Conservation (phyloP, 2,888 invertebrate genomes). For the Drosophila phalerata region DNA sequence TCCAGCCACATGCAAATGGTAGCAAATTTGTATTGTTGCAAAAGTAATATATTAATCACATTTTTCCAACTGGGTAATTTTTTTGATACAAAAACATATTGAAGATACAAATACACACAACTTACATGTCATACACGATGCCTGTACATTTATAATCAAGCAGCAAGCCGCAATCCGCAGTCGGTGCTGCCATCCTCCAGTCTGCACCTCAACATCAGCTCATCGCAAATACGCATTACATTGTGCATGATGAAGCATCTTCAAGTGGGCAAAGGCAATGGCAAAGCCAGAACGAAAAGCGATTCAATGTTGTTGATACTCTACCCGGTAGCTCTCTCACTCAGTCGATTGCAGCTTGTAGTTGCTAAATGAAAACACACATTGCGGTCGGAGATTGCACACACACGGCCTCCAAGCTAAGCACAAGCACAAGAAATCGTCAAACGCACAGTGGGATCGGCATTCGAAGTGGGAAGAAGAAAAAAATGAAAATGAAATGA, state of each 20-base stretch:
- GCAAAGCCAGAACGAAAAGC: conserved; percentile 19
- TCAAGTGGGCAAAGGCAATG: conserved; percentile 51
- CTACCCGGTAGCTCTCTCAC: conserved; percentile 60
- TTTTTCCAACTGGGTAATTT: conserved; percentile 41
- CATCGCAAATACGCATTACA: conserved; percentile 55
- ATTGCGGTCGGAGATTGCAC: conserved; percentile 66
- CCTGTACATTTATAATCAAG: conserved; percentile 77
- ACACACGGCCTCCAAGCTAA: conserved; percentile 13
- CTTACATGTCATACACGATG: conserved; percentile 76
- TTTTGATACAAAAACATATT: not conserved
- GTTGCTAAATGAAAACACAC: conserved; percentile 80
- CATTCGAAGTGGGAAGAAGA: not conserved
- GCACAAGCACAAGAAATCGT: conserved; percentile 46
- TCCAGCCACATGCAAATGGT: not conserved
- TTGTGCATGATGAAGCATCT: conserved; percentile 77
- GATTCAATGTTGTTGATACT: conserved; percentile 46
- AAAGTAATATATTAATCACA: conserved; percentile 8
- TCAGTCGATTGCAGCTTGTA: conserved; percentile 65
- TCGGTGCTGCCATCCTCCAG: conserved; percentile 11
- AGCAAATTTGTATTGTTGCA: not conserved
- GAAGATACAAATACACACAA: conserved; percentile 32
- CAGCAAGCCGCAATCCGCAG: conserved; percentile 36
- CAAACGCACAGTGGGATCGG: conserved; percentile 52
- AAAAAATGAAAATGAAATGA: conserved; percentile 7
- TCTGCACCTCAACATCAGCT: conserved; percentile 15